Evolutionary conservation across 1,140 invertebrate species (phyloP).

Genomic region (Hesperophylax magnus): DNA sequence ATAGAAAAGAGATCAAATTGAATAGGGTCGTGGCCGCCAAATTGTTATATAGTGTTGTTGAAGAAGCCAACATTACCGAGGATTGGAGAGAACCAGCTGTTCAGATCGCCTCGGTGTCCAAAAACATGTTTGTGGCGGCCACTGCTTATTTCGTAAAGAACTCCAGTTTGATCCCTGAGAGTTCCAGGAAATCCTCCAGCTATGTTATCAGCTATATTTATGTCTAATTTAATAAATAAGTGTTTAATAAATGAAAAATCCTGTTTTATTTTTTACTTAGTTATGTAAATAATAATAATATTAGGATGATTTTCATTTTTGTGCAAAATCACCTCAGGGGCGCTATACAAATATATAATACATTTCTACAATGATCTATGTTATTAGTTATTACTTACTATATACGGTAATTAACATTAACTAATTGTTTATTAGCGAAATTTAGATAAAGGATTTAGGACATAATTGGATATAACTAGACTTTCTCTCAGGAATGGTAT

Average conservation of each 20-base stretch:
- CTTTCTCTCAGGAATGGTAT: too few species aligned
- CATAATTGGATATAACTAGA: too few species aligned
- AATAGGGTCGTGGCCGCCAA: background rate
- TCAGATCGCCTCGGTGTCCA: constrained; percentile 68
- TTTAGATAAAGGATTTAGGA: too few species aligned
- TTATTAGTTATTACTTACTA: too few species aligned
- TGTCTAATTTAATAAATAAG: constrained; percentile 32
- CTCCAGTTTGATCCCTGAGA: constrained; percentile 69
- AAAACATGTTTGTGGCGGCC: constrained; percentile 69
- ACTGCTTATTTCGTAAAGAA: constrained; percentile 70
- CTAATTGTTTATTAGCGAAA: too few species aligned
- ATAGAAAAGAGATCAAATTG: constrained; percentile 18
- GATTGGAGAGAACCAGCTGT: constrained; percentile 68
- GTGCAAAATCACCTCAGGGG: too few species aligned
- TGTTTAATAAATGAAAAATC: background rate
- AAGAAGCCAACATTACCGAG: constrained; percentile 62
- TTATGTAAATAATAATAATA: too few species aligned
- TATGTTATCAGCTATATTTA: constrained; percentile 71
- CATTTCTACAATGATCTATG: too few species aligned
- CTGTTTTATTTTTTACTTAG: background rate
- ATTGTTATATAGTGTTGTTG: constrained; percentile 22
- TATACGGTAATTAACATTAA: too few species aligned
- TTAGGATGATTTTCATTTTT: too few species aligned
- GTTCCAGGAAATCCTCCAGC: constrained; percentile 69
- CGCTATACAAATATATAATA: too few species aligned